phyloP scores from a whole-genome alignment of 1,140 invertebrate species.

The Eriosoma lanigerum region DNA sequence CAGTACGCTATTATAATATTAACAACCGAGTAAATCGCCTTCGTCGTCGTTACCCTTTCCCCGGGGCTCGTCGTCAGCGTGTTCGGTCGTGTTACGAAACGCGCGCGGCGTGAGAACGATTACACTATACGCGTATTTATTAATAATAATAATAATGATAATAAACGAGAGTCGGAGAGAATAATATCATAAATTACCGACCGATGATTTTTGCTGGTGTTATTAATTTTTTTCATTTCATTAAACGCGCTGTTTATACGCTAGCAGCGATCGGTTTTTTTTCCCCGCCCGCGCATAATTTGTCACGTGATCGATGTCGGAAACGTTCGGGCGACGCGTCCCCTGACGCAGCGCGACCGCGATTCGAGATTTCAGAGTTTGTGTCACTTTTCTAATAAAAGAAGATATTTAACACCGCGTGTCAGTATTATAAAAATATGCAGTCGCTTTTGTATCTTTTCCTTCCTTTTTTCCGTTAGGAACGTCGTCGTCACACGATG shows the following conservation, averaged over 20 bases:
- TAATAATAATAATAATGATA: conserved; percentile 20
- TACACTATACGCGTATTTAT: conserved; percentile 20
- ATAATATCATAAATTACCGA: neutral
- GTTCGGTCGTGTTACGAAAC: conserved; percentile 34
- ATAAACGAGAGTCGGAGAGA: neutral
- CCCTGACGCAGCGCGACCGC: neutral
- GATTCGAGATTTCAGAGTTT: too few species aligned
- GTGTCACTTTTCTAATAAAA: too few species aligned
- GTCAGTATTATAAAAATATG: too few species aligned
- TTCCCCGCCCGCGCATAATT: too few species aligned
- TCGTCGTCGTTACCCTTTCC: neutral
- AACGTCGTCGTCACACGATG: conserved; percentile 9
- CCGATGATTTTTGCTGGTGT: too few species aligned
- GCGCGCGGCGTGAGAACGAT: conserved; percentile 41
- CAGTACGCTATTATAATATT: conserved; percentile 32
- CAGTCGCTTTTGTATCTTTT: neutral
- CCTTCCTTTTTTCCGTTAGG: neutral
- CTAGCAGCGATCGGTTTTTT: too few species aligned
- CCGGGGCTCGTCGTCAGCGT: neutral
- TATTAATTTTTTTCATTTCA: too few species aligned
- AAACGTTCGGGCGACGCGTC: neutral
- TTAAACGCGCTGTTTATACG: too few species aligned
- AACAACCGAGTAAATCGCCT: conserved; percentile 44
- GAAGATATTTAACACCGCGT: too few species aligned
- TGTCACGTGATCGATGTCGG: too few species aligned